Conservation (phyloP, 1,140 invertebrate species). For the Hyposmocoma kahamanoa region DNA sequence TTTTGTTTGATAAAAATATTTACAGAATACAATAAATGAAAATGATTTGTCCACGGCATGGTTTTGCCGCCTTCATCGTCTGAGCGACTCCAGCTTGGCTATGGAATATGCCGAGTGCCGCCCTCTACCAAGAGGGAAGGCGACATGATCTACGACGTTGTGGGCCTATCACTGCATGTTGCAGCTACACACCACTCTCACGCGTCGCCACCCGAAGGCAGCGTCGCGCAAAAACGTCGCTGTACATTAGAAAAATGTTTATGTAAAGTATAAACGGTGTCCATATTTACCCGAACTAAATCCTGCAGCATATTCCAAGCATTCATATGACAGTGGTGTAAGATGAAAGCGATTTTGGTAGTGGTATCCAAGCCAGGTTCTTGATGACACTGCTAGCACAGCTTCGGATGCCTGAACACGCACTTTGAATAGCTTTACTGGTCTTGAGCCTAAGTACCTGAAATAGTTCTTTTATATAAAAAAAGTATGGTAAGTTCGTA, state of each 20-base stretch:
- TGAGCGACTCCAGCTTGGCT: slow-evolving; percentile 64
- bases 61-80: slow-evolving; percentile 68
- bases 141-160: slow-evolving; percentile 57
- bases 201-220: slow-evolving; percentile 37
- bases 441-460: slow-evolving; percentile 91
- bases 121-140: slow-evolving; percentile 50
- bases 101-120: slow-evolving; percentile 69
- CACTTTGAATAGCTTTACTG: slow-evolving; percentile 97
- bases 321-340: slow-evolving; percentile 96
- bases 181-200: slow-evolving; percentile 60
- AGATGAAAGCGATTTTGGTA: slow-evolving; percentile 98
- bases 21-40: neutral
- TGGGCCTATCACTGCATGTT: slow-evolving; percentile 56
- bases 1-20: neutral
- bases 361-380: slow-evolving; percentile 98
- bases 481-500: no score
- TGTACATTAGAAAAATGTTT: neutral
- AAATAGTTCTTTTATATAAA: no score
- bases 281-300: slow-evolving; percentile 85
- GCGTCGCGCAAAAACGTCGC: slow-evolving; percentile 52
- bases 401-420: slow-evolving; percentile 96
- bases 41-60: slow-evolving; percentile 69
- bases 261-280: neutral
- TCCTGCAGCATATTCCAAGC: slow-evolving; percentile 97
- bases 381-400: slow-evolving; percentile 97